These are phyloP conservation scores for Zophobas morio DNA, from an alignment of 1,140 invertebrate species.

Conservation along the genomic window DNA sequence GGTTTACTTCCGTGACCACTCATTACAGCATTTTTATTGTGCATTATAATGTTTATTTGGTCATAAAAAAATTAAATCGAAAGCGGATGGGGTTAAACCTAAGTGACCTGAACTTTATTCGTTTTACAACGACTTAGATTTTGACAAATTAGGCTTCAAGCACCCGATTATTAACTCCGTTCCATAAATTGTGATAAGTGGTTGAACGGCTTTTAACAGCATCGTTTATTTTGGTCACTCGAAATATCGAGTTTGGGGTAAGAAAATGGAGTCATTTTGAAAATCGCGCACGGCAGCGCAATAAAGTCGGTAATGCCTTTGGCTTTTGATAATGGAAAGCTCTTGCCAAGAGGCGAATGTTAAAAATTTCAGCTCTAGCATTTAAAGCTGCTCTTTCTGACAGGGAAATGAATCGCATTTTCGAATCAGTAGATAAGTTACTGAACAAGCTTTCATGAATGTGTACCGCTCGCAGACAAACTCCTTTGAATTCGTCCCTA, in stretches of 20 bases:
- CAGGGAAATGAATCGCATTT: conserved; percentile 30
- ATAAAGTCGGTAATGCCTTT: conserved; percentile 21
- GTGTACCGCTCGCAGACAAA: conserved; percentile 14
- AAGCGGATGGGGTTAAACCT: no score
- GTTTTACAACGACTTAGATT: no score
- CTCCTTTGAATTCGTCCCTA: conserved; percentile 26
- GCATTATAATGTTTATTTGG: no score
- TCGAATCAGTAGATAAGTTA: conserved; percentile 37
- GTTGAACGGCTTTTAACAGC: no score
- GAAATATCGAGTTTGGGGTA: neutral
- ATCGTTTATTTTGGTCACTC: neutral
- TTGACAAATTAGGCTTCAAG: no score
- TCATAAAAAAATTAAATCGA: no score
- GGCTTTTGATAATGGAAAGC: conserved; percentile 34
- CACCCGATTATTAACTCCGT: no score
- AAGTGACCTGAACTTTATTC: no score
- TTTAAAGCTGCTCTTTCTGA: conserved; percentile 35
- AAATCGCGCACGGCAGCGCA: conserved; percentile 11
- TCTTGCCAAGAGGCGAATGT: conserved; percentile 25
- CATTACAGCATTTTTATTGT: no score
- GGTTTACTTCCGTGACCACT: no score
- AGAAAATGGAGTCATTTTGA: conserved; percentile 26
- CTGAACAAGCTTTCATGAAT: conserved; percentile 32
- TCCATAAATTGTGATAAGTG: no score
- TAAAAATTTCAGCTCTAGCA: conserved; percentile 31